Evolutionary conservation across 2,888 invertebrate genomes (phyloP).

Genomic region (Heliconius aoede): DNA sequence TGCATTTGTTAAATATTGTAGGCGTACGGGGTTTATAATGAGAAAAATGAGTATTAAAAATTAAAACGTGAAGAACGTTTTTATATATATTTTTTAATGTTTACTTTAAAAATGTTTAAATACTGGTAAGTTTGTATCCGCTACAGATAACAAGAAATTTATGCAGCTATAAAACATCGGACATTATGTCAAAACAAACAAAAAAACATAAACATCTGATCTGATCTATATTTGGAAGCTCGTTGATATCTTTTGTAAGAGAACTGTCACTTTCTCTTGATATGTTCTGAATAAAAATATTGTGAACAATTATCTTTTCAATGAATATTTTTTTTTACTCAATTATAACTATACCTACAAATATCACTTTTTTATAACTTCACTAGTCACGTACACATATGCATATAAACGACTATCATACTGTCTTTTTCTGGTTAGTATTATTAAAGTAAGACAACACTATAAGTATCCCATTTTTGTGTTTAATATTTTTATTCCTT

Average conservation of each 20-base stretch:
- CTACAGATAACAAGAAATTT: no score
- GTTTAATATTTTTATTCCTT: no score
- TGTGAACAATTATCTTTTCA: background rate
- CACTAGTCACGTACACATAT: background rate
- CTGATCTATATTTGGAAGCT: constrained; percentile 34
- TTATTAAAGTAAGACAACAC: background rate
- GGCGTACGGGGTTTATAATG: no score
- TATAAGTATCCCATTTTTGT: no score
- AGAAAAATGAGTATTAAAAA: no score
- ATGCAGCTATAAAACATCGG: no score
- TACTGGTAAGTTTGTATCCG: no score
- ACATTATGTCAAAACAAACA: no score
- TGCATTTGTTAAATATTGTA: background rate
- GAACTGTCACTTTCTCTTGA: background rate
- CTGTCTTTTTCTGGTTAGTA: background rate
- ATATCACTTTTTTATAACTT: background rate
- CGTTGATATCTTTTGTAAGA: constrained; percentile 65
- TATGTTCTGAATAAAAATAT: background rate
- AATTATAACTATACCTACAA: background rate
- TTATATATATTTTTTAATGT: no score
- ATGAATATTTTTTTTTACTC: background rate
- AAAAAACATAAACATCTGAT: background rate
- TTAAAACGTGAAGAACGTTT: no score
- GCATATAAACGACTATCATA: background rate
- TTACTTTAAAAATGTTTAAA: no score